Evolutionary conservation across 2,113 vertebrate genomes (phyloP), one percentile per base, ranked within the genome.

Genomic region (Uria lomvia): DNA sequence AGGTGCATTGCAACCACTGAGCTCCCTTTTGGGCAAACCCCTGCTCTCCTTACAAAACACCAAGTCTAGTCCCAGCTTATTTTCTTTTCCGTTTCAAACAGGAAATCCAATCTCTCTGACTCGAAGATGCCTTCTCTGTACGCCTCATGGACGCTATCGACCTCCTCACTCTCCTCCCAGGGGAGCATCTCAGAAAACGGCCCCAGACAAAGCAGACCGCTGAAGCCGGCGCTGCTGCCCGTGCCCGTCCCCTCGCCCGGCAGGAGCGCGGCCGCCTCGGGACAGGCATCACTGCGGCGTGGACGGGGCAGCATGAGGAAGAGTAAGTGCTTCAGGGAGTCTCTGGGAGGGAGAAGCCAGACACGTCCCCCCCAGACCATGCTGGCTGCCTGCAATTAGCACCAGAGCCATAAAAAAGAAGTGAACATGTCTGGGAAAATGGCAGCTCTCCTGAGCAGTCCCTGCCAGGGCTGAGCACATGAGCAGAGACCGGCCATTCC

Each of bases 101-200:
- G 98, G 97, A 98, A 97, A 34, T 91, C 98, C 1, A 97, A 72
- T 29, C 91, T 96, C 60, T 62, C 97, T 1, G 98, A 98, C 59
- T 71, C 98, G 2, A 98, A 97, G 93, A 92, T 91, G 56, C 97
- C 98, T 42, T 95, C 97, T 55, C 93, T 98, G 84, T 98, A 94
- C 3, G 19, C 98, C 86, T 93, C 98, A 0, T 98, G 98, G 98
- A 98, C 98, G 0, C 97, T 98, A 9, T 98, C 98, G 4, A 98
- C 96, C 76, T 82, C 98, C 22, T 98, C 98, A 5, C 96, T 98
- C 75, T 98, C 98, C 15, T 98, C 98, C 5, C 98, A 98, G 50
- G 97, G 98, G 11, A 98, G 98, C 76, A 2, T 94, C 67, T 90
- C 98, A 1, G 98, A 98, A n/a, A 81, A 68, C 4, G 85, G 96